Base-by-base conservation (phyloP, 2,113 vertebrate genomes). In the Cromileptes altivelis region DNA sequence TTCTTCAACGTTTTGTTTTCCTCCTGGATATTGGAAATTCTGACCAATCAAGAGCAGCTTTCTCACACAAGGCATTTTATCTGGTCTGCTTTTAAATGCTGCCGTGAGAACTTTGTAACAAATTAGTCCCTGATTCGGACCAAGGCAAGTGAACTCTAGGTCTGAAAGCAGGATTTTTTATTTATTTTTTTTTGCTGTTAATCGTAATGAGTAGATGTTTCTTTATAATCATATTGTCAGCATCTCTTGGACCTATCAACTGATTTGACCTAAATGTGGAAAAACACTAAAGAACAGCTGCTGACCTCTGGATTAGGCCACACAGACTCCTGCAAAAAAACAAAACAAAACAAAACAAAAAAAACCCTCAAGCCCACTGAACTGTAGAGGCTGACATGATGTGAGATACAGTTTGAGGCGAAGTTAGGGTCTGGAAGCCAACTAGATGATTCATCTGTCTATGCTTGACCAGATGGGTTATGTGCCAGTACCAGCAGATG, bases 391-490 rank as follows among this genome's bases (percentile, higher is more conserved):
- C 52, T 57, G 76, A 86, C 84, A 80, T 82, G 62, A 78, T 73
- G 70, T 75, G 73, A 81, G 65, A 68, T 77, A 56, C 50, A 56
- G 67, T 80, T 50, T 33, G 70, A 86, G 89, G 89, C 76, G 85
- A 89, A 76, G 81, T 85, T 75, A 65, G 75, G 87, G 75, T 85
- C 73, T 81, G 67, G 64, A 82, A 83, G 88, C 85, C 89, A 90
- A 92, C 78, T 70, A 84, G 84, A 83, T 92, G 87, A 94, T 89
- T 88, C 78, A 91, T 91, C 58, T 69, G 78, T 87, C 73, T 76
- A 70, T 19, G 85, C 74, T 85, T 85, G 91, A 90, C 91, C 93
- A 90, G 88, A 88, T 81, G 82, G 90, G 92, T 92, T 79, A 91
- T 53, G 69, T 79, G 86, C 72, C 89, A 92, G 78, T 14, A 73